phyloP scores from a whole-genome alignment of 1,140 invertebrate species.

The Pectinophora gossypiella region DNA sequence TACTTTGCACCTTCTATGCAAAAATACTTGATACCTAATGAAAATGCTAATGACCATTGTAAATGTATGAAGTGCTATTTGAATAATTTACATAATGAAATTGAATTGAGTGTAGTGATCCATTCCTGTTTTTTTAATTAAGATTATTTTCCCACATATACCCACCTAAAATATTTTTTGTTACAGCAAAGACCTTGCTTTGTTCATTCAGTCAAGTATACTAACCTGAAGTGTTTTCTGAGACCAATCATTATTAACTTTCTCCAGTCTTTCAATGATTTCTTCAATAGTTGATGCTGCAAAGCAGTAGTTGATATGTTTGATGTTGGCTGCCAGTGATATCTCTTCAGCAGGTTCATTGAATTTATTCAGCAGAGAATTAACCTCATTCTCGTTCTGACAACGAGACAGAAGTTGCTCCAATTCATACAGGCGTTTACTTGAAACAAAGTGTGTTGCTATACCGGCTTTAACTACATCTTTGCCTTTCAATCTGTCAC shows the following conservation, averaged over 20 bases:
- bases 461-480: constrained; percentile 94
- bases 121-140: no score
- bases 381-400: constrained; percentile 77
- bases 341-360: constrained; percentile 79
- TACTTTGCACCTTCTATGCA: no score
- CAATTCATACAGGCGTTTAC: constrained; percentile 80
- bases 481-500: constrained; percentile 84
- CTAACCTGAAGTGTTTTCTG: constrained; percentile 78
- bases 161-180: no score
- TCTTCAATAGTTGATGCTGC: constrained; percentile 85
- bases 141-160: no score
- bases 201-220: no score
- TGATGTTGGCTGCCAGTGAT: constrained; percentile 82
- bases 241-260: constrained; percentile 88
- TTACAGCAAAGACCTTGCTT: no score
- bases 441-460: constrained; percentile 93
- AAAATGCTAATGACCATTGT: no score
- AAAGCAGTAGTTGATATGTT: constrained; percentile 91
- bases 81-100: no score
- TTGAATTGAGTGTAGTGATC: no score
- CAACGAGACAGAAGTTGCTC: constrained; percentile 81
- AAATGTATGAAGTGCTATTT: no score
- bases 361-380: constrained; percentile 77
- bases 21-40: no score
- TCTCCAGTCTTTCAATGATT: constrained; percentile 85